Percentiles rank a stretch among this genome's conserved stretches.
Conservation (phyloP, 1,140 invertebrate species). For the Pseudomyrmex gracilis region DNA sequence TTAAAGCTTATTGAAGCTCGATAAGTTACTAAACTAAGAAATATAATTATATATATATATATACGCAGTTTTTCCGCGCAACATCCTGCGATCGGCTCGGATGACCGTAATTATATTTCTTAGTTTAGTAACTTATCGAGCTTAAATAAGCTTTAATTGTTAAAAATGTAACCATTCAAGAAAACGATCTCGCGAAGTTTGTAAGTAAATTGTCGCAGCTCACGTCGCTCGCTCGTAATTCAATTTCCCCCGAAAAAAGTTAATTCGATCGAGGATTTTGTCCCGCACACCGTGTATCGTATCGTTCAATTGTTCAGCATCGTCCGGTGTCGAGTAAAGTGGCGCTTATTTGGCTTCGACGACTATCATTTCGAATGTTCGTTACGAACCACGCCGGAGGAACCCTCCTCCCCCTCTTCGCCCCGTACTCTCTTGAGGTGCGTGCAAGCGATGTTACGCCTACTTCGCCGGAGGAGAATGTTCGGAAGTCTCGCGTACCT, state of each 20-base stretch:
- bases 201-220: too few species aligned
- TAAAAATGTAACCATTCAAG: too few species aligned
- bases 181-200: too few species aligned
- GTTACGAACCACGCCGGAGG: constrained; percentile 40
- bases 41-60: too few species aligned
- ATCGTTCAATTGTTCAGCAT: constrained; percentile 14
- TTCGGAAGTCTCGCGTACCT: constrained; percentile 34
- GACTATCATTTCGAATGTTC: constrained; percentile 54
- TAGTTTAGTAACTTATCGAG: too few species aligned
- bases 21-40: too few species aligned
- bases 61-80: too few species aligned
- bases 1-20: too few species aligned
- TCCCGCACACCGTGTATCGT: neutral
- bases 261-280: neutral
- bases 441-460: constrained; percentile 62
- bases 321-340: constrained; percentile 40
- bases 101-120: too few species aligned
- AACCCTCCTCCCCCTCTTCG: too few species aligned
- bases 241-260: neutral
- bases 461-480: constrained; percentile 52
- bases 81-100: too few species aligned
- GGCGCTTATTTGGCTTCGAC: constrained; percentile 55
- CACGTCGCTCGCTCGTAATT: neutral
- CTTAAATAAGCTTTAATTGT: too few species aligned
- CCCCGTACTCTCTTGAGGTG: constrained; percentile 49